Percentiles rank a stretch among this genome's conserved stretches.
Evolutionary conservation across 2,113 vertebrate genomes (phyloP).

Genomic region (Pogonocichla stellata): DNA sequence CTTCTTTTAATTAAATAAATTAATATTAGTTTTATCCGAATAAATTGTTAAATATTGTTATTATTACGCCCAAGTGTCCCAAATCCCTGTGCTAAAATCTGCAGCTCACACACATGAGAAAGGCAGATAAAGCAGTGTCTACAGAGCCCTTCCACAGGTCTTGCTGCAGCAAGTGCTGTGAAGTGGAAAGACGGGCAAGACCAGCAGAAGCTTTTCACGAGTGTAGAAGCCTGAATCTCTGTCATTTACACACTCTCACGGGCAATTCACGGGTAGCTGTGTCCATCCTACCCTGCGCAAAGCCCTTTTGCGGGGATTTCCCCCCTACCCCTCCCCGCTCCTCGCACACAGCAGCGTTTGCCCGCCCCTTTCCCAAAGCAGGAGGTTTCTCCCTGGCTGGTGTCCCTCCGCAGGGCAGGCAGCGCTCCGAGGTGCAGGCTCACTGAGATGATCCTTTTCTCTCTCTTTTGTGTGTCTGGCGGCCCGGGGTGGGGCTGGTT

Average conservation of each 20-base stretch:
- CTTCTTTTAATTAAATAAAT: conserved; percentile 92
- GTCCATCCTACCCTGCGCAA: conserved; percentile 19
- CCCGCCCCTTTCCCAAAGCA: not conserved
- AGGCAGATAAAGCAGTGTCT: conserved; percentile 44
- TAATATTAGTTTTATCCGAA: conserved; percentile 94
- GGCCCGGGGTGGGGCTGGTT: not conserved
- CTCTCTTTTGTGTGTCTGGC: not conserved
- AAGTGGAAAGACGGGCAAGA: not conserved
- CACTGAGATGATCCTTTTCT: not conserved
- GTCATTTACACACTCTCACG: not conserved
- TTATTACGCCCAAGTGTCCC: conserved; percentile 71
- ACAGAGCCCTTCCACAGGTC: conserved; percentile 29
- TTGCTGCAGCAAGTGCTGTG: not conserved
- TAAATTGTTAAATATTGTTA: conserved; percentile 94
- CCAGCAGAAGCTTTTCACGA: conserved; percentile 23
- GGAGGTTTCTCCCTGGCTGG: not conserved
- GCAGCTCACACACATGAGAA: conserved; percentile 5
- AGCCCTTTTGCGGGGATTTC: not conserved
- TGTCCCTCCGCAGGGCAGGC: not conserved
- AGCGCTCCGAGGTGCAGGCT: not conserved
- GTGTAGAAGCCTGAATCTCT: not conserved
- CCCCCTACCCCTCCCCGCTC: not conserved
- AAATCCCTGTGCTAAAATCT: conserved; percentile 61
- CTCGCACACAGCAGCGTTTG: not conserved
- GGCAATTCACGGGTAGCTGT: not conserved